Percentiles rank a stretch among this genome's conserved stretches.
Conservation (phyloP, 2,888 invertebrate species). For the Conchocele bisecta region DNA sequence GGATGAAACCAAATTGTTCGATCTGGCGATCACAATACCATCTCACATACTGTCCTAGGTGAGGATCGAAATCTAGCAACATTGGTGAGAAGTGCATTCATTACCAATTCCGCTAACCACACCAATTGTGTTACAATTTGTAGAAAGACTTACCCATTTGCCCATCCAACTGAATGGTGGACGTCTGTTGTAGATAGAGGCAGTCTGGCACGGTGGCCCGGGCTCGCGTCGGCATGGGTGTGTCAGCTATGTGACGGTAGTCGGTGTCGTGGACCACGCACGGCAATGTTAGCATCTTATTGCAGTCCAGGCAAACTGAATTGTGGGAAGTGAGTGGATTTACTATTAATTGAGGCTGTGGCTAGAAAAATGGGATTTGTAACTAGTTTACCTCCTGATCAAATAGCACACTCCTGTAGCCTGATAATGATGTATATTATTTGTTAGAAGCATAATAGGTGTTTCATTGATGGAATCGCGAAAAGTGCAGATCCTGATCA, state of each 20-base stretch:
- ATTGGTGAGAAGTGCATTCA: background rate
- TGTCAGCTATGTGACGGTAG: constrained; percentile 65
- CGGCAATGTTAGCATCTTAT: constrained; percentile 44
- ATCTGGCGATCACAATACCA: no score
- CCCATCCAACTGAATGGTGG: background rate
- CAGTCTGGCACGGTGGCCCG: constrained; percentile 67
- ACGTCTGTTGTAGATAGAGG: constrained; percentile 59
- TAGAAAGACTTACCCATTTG: background rate
- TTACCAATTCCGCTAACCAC: background rate
- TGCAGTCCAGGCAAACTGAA: constrained; percentile 57
- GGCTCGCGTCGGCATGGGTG: constrained; percentile 67
- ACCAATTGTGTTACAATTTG: background rate
- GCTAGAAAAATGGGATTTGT: no score
- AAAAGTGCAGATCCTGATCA: no score
- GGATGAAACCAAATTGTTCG: no score
- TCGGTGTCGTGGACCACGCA: constrained; percentile 64
- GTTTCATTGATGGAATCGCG: no score
- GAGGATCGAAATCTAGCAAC: background rate
- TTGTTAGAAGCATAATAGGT: no score
- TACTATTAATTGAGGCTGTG: no score
- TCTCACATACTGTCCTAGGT: no score
- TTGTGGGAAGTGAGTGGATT: no score
- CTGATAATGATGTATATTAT: no score
- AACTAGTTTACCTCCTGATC: no score
- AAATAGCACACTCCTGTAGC: no score